phyloP scores from a whole-genome alignment of 2,113 vertebrate genomes.

The Amphiprion percula region DNA sequence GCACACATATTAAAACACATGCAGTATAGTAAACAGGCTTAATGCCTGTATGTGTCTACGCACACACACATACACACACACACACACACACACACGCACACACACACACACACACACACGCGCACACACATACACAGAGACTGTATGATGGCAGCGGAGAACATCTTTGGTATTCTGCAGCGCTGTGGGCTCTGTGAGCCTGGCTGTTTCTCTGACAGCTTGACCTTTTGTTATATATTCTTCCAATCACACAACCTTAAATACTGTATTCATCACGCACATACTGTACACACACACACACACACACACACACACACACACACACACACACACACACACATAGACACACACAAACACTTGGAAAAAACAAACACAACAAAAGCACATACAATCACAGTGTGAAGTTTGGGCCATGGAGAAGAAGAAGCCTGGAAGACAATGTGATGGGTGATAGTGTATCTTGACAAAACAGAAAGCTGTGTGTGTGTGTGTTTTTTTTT shows the following conservation, averaged over 20 bases:
- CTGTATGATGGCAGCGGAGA: conserved; percentile 23
- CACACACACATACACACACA: conserved; percentile 8
- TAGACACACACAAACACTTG: background rate
- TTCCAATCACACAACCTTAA: conserved; percentile 67
- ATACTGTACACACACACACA: conserved; percentile 37
- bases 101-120: background rate
- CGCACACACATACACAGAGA: background rate
- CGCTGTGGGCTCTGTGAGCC: conserved; percentile 45
- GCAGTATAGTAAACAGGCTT: conserved; percentile 21
- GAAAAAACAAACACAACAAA: background rate
- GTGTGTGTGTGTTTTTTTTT: background rate
- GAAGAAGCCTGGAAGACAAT: conserved; percentile 44
- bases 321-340: conserved; percentile 35
- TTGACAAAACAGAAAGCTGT: conserved; percentile 29
- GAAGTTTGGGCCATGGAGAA: conserved; percentile 37
- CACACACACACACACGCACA: background rate
- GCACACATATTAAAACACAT: conserved; percentile 13
- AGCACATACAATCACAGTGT: background rate
- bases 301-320: conserved; percentile 22
- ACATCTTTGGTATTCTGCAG: conserved; percentile 67
- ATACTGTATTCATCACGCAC: conserved; percentile 75
- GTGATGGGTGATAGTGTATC: conserved; percentile 31
- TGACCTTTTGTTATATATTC: conserved; percentile 79
- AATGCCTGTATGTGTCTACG: conserved; percentile 19
- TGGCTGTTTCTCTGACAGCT: conserved; percentile 70